Evolutionary conservation across 2,113 vertebrate species (phyloP), one percentile per base, ranked within the genome.

Genomic region (Progne subis): DNA sequence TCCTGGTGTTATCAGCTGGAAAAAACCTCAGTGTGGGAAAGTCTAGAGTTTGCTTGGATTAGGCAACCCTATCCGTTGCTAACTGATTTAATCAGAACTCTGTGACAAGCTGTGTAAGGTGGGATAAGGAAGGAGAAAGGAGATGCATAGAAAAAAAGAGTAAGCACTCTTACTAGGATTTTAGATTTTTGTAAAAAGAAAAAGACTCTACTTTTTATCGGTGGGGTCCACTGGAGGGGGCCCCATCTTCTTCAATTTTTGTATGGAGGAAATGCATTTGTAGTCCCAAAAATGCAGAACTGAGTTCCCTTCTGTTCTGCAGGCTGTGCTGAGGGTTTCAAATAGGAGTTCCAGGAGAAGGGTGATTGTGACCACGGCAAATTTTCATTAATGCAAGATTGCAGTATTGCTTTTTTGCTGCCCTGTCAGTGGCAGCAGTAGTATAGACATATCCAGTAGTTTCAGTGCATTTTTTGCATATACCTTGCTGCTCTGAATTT

Each of bases 61-160:
- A 94, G 60, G 89, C 92, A 96, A 96, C 80, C 23, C 70, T 94
- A 90, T 88, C 88, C 16, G 21, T 83, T 91, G 77, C 57, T 77
- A 63, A 44, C 64, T 90, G 93, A 93, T 95, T 29, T 71, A 80
- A 76, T 86, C 56, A 52, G 76, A 85, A 31, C 65, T 68, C 75
- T 70, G 64, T 81, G 75, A 60, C 70, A 92, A 82, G 65, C 70
- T 65, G 26, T 41, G 79, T 88, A 44, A 85, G 64, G 71, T 89
- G 78, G 79, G 76, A 59, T 52, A 34, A 93, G 61, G 52, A 69
- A 57, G 59, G n/a, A 53, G 72, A 82, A 87, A 64, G 20, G 57
- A 79, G 81, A 49, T 72, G 47, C 24, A 26, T 8, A 55, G 39
- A 20, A 49, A 71, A 90, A 57, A 46, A 81, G 63, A 88, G 6